phyloP scores from a whole-genome alignment of 2,113 vertebrate species.

The Pollimyrus isidori region DNA sequence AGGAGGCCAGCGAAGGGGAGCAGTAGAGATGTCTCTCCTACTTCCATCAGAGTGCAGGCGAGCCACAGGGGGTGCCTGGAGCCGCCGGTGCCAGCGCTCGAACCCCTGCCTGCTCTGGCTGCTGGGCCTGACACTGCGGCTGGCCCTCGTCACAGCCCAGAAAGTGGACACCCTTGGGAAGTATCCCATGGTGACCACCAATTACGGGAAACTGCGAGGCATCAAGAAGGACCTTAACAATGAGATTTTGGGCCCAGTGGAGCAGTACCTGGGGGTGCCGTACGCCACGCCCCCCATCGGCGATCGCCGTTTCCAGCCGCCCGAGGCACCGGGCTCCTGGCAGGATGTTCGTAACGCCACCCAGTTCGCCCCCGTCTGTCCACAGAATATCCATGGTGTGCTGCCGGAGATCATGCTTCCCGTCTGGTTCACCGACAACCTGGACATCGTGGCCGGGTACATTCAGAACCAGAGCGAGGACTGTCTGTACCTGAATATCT shows the following conservation, averaged over 20 bases:
- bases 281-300: constrained; percentile 82
- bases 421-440: constrained; percentile 86
- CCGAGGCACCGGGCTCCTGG: constrained; percentile 83
- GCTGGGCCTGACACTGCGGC: constrained; percentile 55
- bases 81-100: constrained; percentile 31
- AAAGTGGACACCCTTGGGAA: constrained; percentile 58
- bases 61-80: constrained; percentile 7
- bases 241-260: constrained; percentile 83
- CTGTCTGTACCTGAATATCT: constrained; percentile 88
- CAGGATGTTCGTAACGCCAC: constrained; percentile 82
- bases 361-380: constrained; percentile 80
- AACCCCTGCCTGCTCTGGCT: constrained; percentile 54
- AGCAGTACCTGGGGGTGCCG: constrained; percentile 81
- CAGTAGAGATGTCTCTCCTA: constrained; percentile 25
- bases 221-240: constrained; percentile 83
- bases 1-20: background rate
- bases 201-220: constrained; percentile 78
- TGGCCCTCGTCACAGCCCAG: constrained; percentile 60
- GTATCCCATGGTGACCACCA: constrained; percentile 75
- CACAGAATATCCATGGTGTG: constrained; percentile 81
- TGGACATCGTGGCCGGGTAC: constrained; percentile 79
- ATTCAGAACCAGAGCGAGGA: constrained; percentile 91
- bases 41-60: background rate
- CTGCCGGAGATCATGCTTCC: constrained; percentile 87
- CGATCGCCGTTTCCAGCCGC: constrained; percentile 78